These are phyloP conservation scores for Benthosema pterotum DNA, from an alignment of 2,797 vertebrate genomes.

Conservation along the genomic window DNA sequence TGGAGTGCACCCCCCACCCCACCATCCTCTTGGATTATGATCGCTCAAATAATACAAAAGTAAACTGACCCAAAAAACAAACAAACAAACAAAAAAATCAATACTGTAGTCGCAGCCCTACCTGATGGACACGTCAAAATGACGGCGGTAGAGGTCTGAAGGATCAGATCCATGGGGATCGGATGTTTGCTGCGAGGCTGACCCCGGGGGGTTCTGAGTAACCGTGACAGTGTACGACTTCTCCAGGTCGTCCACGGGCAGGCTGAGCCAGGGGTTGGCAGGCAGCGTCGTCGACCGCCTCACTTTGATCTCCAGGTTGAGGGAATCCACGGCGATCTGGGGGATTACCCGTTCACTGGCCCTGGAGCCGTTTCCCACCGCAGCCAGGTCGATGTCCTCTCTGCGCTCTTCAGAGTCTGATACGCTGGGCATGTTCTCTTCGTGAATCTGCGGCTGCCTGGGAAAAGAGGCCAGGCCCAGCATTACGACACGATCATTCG, in stretches of 20 bases:
- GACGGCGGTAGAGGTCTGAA: neutral
- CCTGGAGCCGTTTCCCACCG: slow-evolving; percentile 42
- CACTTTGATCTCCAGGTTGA: slow-evolving; percentile 77
- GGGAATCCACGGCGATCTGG: slow-evolving; percentile 48
- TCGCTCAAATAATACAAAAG: too few species aligned
- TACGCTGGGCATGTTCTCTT: slow-evolving; percentile 43
- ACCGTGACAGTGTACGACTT: slow-evolving; percentile 75
- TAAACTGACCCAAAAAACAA: too few species aligned
- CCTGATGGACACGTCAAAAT: neutral
- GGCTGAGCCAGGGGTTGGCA: slow-evolving; percentile 80
- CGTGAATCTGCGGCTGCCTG: slow-evolving; percentile 32
- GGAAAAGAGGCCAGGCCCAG: too few species aligned
- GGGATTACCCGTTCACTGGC: slow-evolving; percentile 68
- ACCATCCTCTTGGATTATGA: too few species aligned
- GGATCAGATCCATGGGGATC: neutral
- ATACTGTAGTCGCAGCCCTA: too few species aligned
- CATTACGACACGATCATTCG: too few species aligned
- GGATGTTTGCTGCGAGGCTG: slow-evolving; percentile 16
- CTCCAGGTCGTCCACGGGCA: slow-evolving; percentile 76
- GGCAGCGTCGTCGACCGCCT: slow-evolving; percentile 57
- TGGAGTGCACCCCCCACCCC: too few species aligned
- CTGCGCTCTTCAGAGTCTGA: slow-evolving; percentile 42
- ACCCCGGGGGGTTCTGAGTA: slow-evolving; percentile 47
- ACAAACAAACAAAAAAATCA: too few species aligned
- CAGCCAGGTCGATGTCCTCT: slow-evolving; percentile 35